phyloP scores from a whole-genome alignment of 2,888 invertebrate genomes.

The Plusia festucae region DNA sequence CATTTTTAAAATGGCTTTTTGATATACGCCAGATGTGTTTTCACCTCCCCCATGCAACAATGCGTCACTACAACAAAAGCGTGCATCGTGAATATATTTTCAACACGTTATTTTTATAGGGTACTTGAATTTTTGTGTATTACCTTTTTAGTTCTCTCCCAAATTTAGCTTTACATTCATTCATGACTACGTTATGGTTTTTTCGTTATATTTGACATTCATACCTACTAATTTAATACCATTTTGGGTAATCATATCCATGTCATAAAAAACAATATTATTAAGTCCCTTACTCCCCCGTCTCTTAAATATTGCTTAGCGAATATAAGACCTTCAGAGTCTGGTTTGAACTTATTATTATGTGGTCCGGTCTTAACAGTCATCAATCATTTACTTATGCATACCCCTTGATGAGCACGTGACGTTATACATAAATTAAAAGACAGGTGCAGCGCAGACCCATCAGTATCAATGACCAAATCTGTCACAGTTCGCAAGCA shows the following conservation, averaged over 20 bases:
- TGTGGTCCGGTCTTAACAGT: no score
- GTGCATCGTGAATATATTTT: slow-evolving; percentile 46
- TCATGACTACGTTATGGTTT: background rate
- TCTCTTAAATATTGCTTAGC: background rate
- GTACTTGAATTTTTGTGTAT: slow-evolving; percentile 26
- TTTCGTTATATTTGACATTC: background rate
- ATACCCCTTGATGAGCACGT: background rate
- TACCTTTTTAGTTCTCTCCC: slow-evolving; percentile 25
- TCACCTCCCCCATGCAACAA: slow-evolving; percentile 65
- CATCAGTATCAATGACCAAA: slow-evolving; percentile 68
- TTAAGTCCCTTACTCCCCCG: background rate
- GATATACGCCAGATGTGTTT: slow-evolving; percentile 82
- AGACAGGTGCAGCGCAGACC: slow-evolving; percentile 58
- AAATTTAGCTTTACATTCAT: background rate
- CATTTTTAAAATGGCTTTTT: slow-evolving; percentile 81
- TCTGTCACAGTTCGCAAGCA: slow-evolving; percentile 74
- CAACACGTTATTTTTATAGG: slow-evolving; percentile 28
- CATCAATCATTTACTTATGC: background rate
- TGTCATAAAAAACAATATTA: background rate
- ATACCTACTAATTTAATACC: no score
- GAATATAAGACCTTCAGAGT: background rate
- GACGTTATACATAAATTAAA: slow-evolving; percentile 28
- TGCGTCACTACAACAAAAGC: slow-evolving; percentile 51
- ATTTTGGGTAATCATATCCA: background rate
- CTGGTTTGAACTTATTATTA: background rate